These are phyloP conservation scores for Zhengitettix transpicula DNA, from an alignment of 2,888 invertebrate species.

Conservation along the genomic window DNA sequence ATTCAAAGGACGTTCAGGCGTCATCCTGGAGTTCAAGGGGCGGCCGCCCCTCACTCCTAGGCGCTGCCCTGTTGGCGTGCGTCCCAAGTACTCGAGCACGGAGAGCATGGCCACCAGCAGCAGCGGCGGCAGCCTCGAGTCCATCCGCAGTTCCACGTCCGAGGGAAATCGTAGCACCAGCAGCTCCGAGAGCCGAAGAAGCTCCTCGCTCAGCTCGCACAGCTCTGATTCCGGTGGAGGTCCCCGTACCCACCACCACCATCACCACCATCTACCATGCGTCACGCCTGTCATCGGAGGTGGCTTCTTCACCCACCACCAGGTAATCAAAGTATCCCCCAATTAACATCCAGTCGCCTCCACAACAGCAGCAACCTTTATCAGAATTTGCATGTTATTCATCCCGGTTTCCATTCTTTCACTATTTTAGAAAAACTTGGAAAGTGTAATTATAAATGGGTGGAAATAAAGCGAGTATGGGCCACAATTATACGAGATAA, in stretches of 20 bases:
- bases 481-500: too few species aligned
- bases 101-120: slow-evolving; percentile 72
- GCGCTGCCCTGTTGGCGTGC: slow-evolving; percentile 24
- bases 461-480: too few species aligned
- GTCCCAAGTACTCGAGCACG: slow-evolving; percentile 52
- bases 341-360: too few species aligned
- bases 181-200: slow-evolving; percentile 69
- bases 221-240: slow-evolving; percentile 60
- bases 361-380: too few species aligned
- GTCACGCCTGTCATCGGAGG: slow-evolving; percentile 6
- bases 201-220: slow-evolving; percentile 70
- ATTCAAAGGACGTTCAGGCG: slow-evolving; percentile 24
- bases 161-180: slow-evolving; percentile 74
- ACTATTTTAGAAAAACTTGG: too few species aligned
- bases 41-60: slow-evolving; percentile 35
- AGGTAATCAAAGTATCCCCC: too few species aligned
- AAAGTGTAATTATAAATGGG: too few species aligned
- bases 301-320: neutral
- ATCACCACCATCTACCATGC: slow-evolving; percentile 7
- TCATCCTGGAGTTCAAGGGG: slow-evolving; percentile 38
- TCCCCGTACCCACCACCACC: slow-evolving; percentile 27
- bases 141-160: slow-evolving; percentile 70
- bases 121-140: slow-evolving; percentile 77
- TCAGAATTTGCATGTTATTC: too few species aligned
- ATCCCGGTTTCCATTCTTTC: too few species aligned